Conservation (phyloP, 2,888 invertebrate genomes). For the Villa cingulata region DNA sequence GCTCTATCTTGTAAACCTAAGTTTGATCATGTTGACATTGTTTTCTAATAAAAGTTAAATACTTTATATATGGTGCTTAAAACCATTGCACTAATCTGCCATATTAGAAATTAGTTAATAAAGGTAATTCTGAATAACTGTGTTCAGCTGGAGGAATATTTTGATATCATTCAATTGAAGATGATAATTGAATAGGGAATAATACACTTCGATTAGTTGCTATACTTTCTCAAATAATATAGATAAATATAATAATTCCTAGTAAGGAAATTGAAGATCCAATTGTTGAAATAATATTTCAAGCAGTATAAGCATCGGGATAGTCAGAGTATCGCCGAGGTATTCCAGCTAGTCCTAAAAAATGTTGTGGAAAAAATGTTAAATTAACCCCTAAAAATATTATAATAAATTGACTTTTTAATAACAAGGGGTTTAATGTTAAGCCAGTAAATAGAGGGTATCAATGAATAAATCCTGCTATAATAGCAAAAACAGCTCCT, state of each 20-base stretch:
- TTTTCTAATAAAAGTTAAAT: conserved; percentile 45
- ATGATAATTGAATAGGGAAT: conserved; percentile 38
- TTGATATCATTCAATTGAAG: conserved; percentile 50
- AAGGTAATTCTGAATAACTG: conserved; percentile 45
- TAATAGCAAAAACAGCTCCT: conserved; percentile 66
- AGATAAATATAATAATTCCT: conserved; percentile 44
- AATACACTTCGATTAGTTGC: conserved; percentile 40
- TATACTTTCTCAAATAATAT: conserved; percentile 48
- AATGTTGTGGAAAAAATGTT: conserved; percentile 72
- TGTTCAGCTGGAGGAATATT: conserved; percentile 44
- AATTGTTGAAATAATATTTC: conserved; percentile 55
- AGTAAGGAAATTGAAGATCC: conserved; percentile 51
- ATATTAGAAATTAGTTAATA: conserved; percentile 48
- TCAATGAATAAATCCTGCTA: conserved; percentile 59
- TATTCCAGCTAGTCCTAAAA: conserved; percentile 54
- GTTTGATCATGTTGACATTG: conserved; percentile 44
- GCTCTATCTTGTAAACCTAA: conserved; percentile 45
- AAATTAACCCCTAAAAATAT: conserved; percentile 67
- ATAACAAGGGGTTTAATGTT: conserved; percentile 41
- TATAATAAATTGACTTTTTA: conserved; percentile 55
- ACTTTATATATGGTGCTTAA: conserved; percentile 55
- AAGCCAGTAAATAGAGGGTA: conserved; percentile 53
- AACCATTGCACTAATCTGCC: conserved; percentile 48
- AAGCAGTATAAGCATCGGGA: conserved; percentile 48
- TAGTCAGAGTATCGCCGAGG: conserved; percentile 66